phyloP scores from a whole-genome alignment of 2,113 vertebrate species.

The Petrocephalus zakoni region DNA sequence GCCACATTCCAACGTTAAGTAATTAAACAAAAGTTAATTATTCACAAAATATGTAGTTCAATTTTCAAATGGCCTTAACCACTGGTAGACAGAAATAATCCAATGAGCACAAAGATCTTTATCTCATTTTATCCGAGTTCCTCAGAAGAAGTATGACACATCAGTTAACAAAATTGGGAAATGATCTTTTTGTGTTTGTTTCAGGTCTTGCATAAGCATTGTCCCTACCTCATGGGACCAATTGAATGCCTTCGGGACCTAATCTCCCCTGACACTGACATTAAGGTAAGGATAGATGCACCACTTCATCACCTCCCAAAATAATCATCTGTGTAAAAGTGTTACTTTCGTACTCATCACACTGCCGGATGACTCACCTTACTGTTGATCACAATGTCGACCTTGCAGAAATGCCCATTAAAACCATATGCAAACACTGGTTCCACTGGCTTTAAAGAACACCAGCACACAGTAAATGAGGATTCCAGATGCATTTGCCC shows the following conservation, averaged over 20 bases:
- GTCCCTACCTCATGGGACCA: slow-evolving; percentile 78
- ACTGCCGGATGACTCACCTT: background rate
- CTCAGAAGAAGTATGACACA: background rate
- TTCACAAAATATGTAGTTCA: background rate
- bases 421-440: background rate
- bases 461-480: background rate
- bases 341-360: background rate
- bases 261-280: slow-evolving; percentile 73
- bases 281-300: slow-evolving; percentile 65
- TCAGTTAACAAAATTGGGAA: background rate
- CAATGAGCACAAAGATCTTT: background rate
- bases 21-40: background rate
- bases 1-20: background rate
- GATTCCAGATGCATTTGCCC: background rate
- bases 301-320: background rate
- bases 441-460: background rate
- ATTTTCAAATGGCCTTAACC: background rate
- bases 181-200: slow-evolving; percentile 10
- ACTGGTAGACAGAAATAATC: background rate
- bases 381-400: background rate
- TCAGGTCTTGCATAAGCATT: slow-evolving; percentile 74
- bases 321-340: background rate
- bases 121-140: background rate
- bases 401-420: background rate
- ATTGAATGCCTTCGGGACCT: slow-evolving; percentile 68